phyloP scores from a whole-genome alignment of 1,140 invertebrate genomes.

The Magallana gigas region DNA sequence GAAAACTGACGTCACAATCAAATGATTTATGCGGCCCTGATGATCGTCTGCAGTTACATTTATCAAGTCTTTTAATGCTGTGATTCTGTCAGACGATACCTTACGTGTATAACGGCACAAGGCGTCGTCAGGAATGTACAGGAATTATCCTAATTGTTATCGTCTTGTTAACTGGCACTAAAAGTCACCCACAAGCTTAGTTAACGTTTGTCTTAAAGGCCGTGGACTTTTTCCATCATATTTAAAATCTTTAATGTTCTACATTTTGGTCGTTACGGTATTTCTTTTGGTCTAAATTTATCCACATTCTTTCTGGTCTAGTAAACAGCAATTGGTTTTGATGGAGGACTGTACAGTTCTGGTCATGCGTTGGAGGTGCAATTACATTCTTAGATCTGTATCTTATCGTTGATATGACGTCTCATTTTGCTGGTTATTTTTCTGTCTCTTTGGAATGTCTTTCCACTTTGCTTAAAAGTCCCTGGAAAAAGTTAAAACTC shows the following conservation, averaged over 20 bases:
- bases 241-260: not conserved
- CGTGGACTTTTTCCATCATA: not conserved
- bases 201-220: constrained; percentile 6
- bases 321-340: too few species aligned
- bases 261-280: not conserved
- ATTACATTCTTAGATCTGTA: too few species aligned
- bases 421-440: too few species aligned
- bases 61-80: not conserved
- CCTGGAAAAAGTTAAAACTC: too few species aligned
- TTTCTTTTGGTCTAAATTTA: not conserved
- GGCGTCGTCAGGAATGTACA: not conserved
- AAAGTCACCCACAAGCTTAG: not conserved
- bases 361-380: too few species aligned
- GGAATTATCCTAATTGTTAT: constrained; percentile 26
- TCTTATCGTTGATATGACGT: too few species aligned
- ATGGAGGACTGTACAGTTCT: too few species aligned
- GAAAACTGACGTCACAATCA: not conserved
- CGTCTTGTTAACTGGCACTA: not conserved
- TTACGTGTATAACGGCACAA: not conserved
- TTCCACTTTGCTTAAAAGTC: too few species aligned
- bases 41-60: not conserved
- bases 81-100: not conserved
- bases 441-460: too few species aligned
- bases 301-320: too few species aligned
- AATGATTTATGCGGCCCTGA: not conserved